A percentile compares a stretch with the other conserved stretches of the same genome.
Conservation (phyloP, 1,140 invertebrate genomes). For the Neodiprion pinetum region DNA sequence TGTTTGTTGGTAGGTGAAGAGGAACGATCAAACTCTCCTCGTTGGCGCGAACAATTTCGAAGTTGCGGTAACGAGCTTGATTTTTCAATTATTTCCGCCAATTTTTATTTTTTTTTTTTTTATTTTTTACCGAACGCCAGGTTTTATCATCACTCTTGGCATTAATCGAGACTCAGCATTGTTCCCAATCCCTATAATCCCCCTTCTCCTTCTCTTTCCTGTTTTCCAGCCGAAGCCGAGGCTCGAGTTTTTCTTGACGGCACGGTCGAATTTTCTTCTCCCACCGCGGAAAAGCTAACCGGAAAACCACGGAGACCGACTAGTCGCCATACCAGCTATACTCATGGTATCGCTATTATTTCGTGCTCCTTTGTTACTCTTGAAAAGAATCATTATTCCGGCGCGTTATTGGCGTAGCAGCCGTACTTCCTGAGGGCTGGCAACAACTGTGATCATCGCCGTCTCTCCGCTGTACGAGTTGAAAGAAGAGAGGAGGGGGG, state of each 20-base stretch:
- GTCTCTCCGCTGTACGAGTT: no score
- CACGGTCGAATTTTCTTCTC: not conserved
- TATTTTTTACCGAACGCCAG: not conserved
- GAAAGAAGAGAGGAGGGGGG: no score
- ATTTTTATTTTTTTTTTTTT: not conserved
- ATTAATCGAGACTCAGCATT: no score
- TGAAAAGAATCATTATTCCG: not conserved
- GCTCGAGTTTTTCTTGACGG: not conserved
- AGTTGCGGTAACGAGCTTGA: no score
- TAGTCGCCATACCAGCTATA: not conserved
- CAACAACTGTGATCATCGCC: no score
- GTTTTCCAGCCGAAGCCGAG: not conserved
- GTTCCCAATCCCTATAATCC: no score
- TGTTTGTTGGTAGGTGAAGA: no score
- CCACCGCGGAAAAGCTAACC: no score
- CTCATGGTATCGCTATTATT: not conserved
- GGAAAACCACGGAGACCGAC: not conserved
- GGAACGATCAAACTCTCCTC: no score
- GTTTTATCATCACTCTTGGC: not conserved
- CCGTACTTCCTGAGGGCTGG: not conserved
- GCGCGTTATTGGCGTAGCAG: not conserved
- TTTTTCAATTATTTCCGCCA: not conserved
- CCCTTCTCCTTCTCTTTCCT: not conserved
- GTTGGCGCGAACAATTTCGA: no score
- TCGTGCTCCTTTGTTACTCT: constrained; percentile 5